Conservation (phyloP, 2,888 invertebrate genomes). For the Formica aserva region DNA sequence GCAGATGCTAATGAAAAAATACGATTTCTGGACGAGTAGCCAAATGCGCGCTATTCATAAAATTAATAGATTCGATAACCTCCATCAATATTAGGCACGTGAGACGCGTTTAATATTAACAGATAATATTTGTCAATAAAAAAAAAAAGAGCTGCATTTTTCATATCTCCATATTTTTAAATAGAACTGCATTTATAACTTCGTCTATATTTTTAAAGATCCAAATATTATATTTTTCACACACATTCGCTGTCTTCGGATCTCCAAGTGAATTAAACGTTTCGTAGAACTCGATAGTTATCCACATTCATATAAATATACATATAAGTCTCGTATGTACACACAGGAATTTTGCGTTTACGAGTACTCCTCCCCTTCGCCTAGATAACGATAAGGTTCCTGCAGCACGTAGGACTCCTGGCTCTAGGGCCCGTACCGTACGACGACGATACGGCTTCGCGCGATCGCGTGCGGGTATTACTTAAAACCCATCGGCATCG, state of each 20-base stretch:
- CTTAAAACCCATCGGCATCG: conserved; percentile 46
- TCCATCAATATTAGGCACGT: not conserved
- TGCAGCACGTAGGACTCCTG: not conserved
- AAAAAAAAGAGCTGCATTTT: not conserved
- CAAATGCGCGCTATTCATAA: conserved; percentile 3
- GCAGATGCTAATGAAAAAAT: not conserved
- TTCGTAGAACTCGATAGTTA: not conserved
- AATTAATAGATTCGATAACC: conserved; percentile 1
- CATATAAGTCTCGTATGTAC: not conserved
- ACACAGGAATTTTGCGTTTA: not conserved
- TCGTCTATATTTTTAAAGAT: not conserved
- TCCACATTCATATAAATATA: not conserved
- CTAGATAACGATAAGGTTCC: not conserved
- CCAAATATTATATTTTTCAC: not conserved
- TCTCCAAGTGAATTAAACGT: not conserved
- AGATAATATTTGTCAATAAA: not conserved
- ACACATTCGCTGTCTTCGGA: conserved; percentile 1
- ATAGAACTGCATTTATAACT: not conserved
- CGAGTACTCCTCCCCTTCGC: not conserved
- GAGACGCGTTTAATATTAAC: not conserved
- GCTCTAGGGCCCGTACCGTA: not conserved
- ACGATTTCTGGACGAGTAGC: conserved; percentile 3
- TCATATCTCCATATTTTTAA: not conserved
- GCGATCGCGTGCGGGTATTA: conserved; percentile 58
- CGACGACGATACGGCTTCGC: conserved; percentile 6